Evolutionary conservation across 2,113 vertebrate species (phyloP).

Genomic region (Eurypyga helias): DNA sequence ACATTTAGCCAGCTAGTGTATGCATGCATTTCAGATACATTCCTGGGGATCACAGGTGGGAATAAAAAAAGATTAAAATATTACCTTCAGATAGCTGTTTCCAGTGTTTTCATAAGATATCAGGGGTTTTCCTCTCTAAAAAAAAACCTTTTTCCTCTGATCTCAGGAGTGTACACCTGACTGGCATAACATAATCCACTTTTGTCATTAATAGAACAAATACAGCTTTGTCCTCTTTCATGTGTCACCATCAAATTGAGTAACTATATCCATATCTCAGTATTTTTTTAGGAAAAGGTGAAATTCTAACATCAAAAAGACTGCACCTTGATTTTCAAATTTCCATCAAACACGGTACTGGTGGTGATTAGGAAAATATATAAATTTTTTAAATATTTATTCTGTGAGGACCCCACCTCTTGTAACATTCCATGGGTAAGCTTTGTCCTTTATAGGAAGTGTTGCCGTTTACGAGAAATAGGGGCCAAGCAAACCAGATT

Average conservation of each 20-base stretch:
- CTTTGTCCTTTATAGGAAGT: neutral
- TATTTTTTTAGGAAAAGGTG: neutral
- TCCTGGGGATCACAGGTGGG: neutral
- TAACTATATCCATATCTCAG: neutral
- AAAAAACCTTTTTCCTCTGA: neutral
- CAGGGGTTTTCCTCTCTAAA: neutral
- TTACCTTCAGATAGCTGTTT: neutral
- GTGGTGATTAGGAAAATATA: neutral
- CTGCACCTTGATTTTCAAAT: neutral
- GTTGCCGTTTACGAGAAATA: neutral
- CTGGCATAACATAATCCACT: neutral
- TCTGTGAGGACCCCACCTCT: neutral
- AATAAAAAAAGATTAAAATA: neutral
- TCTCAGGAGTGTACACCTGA: neutral
- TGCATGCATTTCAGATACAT: neutral
- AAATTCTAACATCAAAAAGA: neutral
- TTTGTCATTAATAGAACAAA: neutral
- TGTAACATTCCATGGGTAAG: neutral
- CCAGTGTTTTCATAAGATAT: neutral
- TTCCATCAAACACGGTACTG: neutral
- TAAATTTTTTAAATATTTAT: neutral
- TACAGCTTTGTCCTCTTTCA: neutral
- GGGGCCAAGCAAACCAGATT: neutral
- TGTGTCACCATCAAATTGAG: neutral
- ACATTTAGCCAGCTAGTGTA: neutral